phyloP scores from a whole-genome alignment of 2,888 invertebrate genomes.

The Spisula solida region DNA sequence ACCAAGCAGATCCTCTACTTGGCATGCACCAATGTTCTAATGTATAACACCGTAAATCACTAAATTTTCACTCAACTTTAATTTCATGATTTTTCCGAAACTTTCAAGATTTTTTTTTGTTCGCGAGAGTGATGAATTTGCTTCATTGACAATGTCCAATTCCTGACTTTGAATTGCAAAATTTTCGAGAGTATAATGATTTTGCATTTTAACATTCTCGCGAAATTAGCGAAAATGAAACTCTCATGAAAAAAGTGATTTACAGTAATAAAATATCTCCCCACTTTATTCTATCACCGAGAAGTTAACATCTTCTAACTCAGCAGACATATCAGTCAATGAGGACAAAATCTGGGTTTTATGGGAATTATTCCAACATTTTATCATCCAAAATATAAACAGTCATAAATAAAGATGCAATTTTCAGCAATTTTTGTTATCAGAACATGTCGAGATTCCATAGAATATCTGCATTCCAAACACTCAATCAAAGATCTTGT shows the following conservation, averaged over 20 bases:
- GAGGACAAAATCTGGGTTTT: not conserved
- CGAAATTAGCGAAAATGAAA: no score
- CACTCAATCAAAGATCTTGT: conserved; percentile 3
- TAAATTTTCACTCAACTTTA: no score
- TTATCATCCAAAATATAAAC: not conserved
- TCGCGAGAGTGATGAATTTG: no score
- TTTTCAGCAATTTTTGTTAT: not conserved
- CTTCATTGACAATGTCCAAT: no score
- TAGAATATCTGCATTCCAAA: not conserved
- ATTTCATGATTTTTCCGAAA: no score
- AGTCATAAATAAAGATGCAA: not conserved
- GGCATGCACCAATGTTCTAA: not conserved
- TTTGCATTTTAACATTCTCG: no score
- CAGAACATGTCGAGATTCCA: not conserved
- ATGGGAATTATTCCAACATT: not conserved
- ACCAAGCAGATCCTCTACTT: not conserved
- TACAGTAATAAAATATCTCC: not conserved
- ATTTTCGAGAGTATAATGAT: no score
- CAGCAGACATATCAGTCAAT: not conserved
- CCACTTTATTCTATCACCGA: not conserved
- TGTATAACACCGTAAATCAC: no score
- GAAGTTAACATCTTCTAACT: not conserved
- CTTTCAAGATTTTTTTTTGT: no score
- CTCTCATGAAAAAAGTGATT: no score
- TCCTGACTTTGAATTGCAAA: no score